phyloP scores from a whole-genome alignment of 35 echinoderm and acorn worm species.

The Acanthaster planci region DNA sequence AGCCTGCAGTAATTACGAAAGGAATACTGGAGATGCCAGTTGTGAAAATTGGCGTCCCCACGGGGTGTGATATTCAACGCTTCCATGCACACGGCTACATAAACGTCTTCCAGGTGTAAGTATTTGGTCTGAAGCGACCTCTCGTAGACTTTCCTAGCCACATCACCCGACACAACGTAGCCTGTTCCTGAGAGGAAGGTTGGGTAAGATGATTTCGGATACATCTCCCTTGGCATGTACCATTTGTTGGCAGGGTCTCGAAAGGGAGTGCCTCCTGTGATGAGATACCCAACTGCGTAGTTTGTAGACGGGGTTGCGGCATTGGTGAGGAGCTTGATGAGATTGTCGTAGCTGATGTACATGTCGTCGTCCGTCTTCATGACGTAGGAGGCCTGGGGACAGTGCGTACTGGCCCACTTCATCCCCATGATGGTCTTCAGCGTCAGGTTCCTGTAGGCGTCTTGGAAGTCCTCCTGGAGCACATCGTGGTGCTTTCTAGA shows the following conservation, averaged over 20 bases:
- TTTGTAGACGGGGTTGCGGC: slow-evolving; percentile 34
- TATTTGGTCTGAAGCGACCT: slow-evolving; percentile 36
- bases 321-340: slow-evolving; percentile 43
- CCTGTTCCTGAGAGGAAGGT: slow-evolving; percentile 53
- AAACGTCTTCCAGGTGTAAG: slow-evolving; percentile 69
- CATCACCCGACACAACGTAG: slow-evolving; percentile 65
- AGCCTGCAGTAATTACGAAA: too few relatives aligned
- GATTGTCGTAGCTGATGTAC: slow-evolving; percentile 52
- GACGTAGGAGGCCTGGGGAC: slow-evolving; percentile 50
- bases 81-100: slow-evolving; percentile 42
- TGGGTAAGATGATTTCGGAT: slow-evolving; percentile 46
- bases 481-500: slow-evolving; percentile 47
- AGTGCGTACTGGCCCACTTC: slow-evolving; percentile 65
- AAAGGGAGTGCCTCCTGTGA: slow-evolving; percentile 15
- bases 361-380: slow-evolving; percentile 81
- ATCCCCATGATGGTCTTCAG: slow-evolving; percentile 73
- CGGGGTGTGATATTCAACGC: too few relatives aligned
- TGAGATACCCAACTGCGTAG: slow-evolving; percentile 35
- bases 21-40: too few relatives aligned
- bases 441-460: slow-evolving; percentile 58
- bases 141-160: slow-evolving; percentile 38
- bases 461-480: slow-evolving; percentile 64
- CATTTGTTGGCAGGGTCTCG: slow-evolving; percentile 41
- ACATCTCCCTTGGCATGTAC: slow-evolving; percentile 47
- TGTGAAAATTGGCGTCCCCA: too few relatives aligned